A percentile compares a stretch with the other conserved stretches of the same genome.
These are phyloP conservation scores for Ciconia maguari DNA, from an alignment of 2,113 vertebrate species.

Conservation along the genomic window DNA sequence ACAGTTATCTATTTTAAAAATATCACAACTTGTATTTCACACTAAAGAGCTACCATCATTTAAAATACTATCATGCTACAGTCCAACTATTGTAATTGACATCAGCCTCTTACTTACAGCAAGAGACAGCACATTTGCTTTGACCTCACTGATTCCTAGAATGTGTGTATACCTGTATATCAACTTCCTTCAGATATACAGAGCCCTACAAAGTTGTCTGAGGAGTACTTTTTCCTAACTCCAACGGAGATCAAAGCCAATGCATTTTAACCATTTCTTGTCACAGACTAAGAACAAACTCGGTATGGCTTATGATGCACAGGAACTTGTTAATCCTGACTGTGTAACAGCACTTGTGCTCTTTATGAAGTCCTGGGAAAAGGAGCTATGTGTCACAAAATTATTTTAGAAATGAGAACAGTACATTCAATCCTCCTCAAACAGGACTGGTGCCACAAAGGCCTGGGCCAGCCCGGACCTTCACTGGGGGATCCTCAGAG, in stretches of 20 bases:
- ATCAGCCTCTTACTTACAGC: neutral
- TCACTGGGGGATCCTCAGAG: neutral
- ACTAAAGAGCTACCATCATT: neutral
- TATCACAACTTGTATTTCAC: neutral
- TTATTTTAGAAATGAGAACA: neutral
- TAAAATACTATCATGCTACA: neutral
- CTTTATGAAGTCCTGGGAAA: neutral
- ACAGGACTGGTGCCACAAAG: neutral
- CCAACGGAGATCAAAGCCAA: neutral
- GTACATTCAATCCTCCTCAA: neutral
- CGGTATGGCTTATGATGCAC: fast-evolving
- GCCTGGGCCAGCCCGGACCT: neutral
- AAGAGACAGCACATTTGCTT: neutral
- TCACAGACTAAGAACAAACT: neutral
- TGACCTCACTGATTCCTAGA: neutral
- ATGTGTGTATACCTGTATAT: fast-evolving
- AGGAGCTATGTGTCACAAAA: neutral
- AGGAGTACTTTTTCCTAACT: neutral
- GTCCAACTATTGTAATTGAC: neutral
- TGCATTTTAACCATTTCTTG: neutral
- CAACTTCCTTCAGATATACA: neutral
- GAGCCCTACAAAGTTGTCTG: neutral
- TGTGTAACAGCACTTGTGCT: neutral
- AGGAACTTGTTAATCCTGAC: neutral
- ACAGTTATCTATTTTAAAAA: neutral